These are phyloP conservation scores for Oryctes rhinoceros DNA, from an alignment of 1,140 invertebrate genomes.

Conservation along the genomic window DNA sequence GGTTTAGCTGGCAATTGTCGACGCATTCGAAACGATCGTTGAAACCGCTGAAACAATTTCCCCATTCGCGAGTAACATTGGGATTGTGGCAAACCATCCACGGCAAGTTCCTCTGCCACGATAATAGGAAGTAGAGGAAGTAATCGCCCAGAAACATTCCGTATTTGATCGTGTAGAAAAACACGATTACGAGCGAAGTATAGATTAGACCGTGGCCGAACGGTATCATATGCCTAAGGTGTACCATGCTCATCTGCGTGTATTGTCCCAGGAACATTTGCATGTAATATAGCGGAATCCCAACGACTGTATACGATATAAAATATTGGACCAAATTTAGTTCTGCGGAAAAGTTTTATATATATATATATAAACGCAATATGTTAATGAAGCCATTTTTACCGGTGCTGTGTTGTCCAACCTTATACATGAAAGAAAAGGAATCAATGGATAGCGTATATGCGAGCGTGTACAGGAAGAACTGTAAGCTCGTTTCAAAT, in stretches of 20 bases:
- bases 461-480: background rate
- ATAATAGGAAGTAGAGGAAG: slow-evolving; percentile 6
- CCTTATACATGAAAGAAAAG: background rate
- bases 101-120: slow-evolving; percentile 14
- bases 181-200: background rate
- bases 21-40: background rate
- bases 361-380: background rate
- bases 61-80: background rate
- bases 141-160: slow-evolving; percentile 7
- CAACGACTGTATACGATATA: background rate
- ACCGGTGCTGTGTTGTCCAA: background rate
- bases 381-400: background rate
- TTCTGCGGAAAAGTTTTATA: background rate
- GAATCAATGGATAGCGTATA: background rate
- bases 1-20: background rate
- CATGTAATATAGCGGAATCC: slow-evolving; percentile 34
- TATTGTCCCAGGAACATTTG: slow-evolving; percentile 37
- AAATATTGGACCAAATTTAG: slow-evolving; percentile 36
- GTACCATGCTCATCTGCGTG: slow-evolving; percentile 32
- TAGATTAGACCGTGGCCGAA: background rate
- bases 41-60: background rate
- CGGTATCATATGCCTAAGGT: slow-evolving; percentile 26
- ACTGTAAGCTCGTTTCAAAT: background rate
- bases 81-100: slow-evolving; percentile 17
- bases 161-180: slow-evolving; percentile 13